Evolutionary conservation across 2,113 vertebrate species (phyloP).

Genomic region (Podiceps cristatus): DNA sequence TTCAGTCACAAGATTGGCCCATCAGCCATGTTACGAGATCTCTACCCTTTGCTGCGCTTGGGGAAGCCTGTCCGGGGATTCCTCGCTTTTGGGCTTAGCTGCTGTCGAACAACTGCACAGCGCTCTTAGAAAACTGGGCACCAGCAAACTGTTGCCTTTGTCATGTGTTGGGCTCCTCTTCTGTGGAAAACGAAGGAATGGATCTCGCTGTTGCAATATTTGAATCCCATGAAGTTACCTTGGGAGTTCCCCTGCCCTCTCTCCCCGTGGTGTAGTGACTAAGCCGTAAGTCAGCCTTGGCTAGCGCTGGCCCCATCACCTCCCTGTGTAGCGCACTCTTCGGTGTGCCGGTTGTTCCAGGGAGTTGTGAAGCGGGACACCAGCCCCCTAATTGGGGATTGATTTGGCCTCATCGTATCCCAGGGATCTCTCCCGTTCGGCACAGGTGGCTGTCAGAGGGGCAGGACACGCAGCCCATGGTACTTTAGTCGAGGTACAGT

Average conservation of each 20-base stretch:
- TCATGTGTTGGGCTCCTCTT: not conserved
- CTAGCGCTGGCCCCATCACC: not conserved
- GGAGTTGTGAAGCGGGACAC: accelerated
- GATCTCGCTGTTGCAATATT: not conserved
- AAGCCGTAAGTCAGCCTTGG: not conserved
- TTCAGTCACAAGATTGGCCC: not conserved
- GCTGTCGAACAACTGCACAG: not conserved
- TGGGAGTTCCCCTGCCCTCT: not conserved
- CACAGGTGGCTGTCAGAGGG: not conserved
- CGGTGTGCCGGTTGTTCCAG: not conserved
- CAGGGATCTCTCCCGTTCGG: not conserved
- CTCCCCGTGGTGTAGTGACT: not conserved
- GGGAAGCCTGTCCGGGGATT: not conserved
- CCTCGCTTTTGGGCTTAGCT: not conserved
- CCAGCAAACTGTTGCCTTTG: not conserved
- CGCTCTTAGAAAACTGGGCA: not conserved
- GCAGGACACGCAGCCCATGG: not conserved
- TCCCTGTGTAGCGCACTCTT: accelerated
- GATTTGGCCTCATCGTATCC: accelerated
- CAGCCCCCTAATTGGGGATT: not conserved
- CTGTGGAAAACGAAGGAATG: not conserved
- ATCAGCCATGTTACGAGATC: not conserved
- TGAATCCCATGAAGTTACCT: not conserved
- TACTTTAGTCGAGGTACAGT: not conserved
- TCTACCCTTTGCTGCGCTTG: not conserved